phyloP scores from a whole-genome alignment of 2,888 invertebrate genomes.

The Mycogona germanica region DNA sequence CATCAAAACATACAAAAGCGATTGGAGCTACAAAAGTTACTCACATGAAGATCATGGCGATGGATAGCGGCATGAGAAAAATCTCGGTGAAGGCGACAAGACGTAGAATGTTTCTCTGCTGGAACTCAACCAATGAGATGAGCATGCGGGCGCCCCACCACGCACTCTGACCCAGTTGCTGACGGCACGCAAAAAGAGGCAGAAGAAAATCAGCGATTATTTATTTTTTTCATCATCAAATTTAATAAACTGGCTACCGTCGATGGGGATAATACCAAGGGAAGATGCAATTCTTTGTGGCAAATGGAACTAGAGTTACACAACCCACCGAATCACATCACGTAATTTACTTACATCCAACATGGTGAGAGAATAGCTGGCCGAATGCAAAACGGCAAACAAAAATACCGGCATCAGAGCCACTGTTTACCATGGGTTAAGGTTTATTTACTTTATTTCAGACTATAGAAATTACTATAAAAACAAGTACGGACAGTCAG shows the following conservation, averaged over 20 bases:
- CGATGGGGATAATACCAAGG: too few species aligned
- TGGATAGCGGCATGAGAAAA: slow-evolving; percentile 43
- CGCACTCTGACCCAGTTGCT: slow-evolving; percentile 85
- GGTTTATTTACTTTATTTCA: too few species aligned
- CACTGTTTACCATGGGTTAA: slow-evolving; percentile 46
- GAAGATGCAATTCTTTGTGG: not conserved
- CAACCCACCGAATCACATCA: not conserved
- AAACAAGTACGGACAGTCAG: too few species aligned
- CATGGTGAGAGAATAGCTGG: slow-evolving; percentile 77
- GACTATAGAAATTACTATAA: too few species aligned
- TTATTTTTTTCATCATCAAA: too few species aligned
- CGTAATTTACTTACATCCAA: slow-evolving; percentile 66
- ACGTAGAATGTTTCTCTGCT: slow-evolving; percentile 78
- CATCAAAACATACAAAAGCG: slow-evolving; percentile 13
- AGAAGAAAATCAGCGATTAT: too few species aligned
- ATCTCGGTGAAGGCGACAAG: slow-evolving; percentile 90
- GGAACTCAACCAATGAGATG: slow-evolving; percentile 78
- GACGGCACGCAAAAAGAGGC: slow-evolving; percentile 26
- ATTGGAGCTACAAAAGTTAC: slow-evolving; percentile 39
- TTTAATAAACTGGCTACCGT: too few species aligned
- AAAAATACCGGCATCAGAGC: slow-evolving; percentile 80
- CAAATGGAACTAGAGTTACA: not conserved
- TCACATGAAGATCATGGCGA: slow-evolving; percentile 61
- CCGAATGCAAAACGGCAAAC: slow-evolving; percentile 84
- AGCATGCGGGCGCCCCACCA: slow-evolving; percentile 77